Evolutionary conservation across 2,888 invertebrate genomes (phyloP).

Genomic region (Euphydryas editha): DNA sequence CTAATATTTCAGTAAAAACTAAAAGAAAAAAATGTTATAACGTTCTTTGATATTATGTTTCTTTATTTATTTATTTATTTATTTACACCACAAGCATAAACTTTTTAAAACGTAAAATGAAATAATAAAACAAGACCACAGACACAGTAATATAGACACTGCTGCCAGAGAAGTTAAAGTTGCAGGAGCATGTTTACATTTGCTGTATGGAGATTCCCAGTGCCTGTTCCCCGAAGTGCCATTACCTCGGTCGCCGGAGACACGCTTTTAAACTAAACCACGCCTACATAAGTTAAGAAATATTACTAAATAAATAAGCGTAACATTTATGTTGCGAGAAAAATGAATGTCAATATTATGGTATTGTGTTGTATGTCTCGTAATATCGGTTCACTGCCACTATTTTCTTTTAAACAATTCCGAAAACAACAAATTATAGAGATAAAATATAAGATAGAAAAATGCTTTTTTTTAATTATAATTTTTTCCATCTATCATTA

Average conservation of each 20-base stretch:
- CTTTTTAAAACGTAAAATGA: constrained; percentile 45
- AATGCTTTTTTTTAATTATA: no score
- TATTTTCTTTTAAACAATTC: background rate
- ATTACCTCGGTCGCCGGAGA: constrained; percentile 43
- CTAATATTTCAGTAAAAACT: no score
- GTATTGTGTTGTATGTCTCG: no score
- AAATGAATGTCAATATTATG: constrained; percentile 5
- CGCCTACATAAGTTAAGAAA: constrained; percentile 43
- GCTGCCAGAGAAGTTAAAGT: constrained; percentile 50
- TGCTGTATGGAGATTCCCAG: constrained; percentile 43
- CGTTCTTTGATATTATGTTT: constrained; percentile 28
- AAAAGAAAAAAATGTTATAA: no score
- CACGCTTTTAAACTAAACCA: constrained; percentile 48
- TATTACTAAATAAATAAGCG: constrained; percentile 41
- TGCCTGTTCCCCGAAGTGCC: constrained; percentile 44
- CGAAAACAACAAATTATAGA: no score
- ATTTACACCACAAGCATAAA: constrained; percentile 15
- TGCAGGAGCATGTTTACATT: constrained; percentile 49
- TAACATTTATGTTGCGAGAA: constrained; percentile 18
- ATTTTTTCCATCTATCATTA: no score
- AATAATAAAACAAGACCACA: constrained; percentile 15
- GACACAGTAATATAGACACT: constrained; percentile 48
- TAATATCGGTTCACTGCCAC: background rate
- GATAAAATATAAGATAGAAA: no score
- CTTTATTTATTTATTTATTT: constrained; percentile 41